These are phyloP conservation scores for Rhamnusium bicolor DNA, from an alignment of 2,888 invertebrate genomes.

Conservation along the genomic window DNA sequence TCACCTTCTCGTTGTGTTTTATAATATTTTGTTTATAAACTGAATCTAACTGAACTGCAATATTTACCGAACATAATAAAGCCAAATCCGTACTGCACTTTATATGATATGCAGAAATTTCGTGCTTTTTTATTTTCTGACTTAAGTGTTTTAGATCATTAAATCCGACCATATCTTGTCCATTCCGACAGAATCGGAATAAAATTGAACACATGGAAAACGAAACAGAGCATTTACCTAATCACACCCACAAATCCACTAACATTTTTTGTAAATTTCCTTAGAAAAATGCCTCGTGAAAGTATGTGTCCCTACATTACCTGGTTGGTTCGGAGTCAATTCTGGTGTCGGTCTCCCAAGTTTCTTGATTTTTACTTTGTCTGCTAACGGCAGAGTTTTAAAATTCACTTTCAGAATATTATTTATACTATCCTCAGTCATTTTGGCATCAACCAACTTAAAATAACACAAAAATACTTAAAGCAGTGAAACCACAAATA, in stretches of 20 bases:
- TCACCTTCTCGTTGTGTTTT: too few species aligned
- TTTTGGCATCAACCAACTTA: background rate
- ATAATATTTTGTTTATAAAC: too few species aligned
- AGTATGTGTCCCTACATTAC: background rate
- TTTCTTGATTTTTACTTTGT: background rate
- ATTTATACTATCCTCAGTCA: background rate
- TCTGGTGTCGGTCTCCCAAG: background rate
- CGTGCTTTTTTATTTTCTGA: background rate
- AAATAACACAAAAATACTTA: background rate
- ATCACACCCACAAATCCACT: background rate
- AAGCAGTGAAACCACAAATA: too few species aligned
- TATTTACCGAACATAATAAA: too few species aligned
- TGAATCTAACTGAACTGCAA: too few species aligned
- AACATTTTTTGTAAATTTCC: background rate
- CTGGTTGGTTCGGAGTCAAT: background rate
- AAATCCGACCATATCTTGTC: background rate
- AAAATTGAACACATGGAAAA: background rate
- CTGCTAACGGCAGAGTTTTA: background rate
- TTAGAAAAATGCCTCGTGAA: background rate
- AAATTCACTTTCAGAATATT: slow-evolving; percentile 1
- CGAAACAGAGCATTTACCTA: background rate
- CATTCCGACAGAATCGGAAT: background rate
- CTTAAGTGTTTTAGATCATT: background rate
- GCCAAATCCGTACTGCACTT: too few species aligned
- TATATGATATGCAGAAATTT: too few species aligned